phyloP scores from a whole-genome alignment of 23 tunicate species.

The Clavelina lepadiformis region DNA sequence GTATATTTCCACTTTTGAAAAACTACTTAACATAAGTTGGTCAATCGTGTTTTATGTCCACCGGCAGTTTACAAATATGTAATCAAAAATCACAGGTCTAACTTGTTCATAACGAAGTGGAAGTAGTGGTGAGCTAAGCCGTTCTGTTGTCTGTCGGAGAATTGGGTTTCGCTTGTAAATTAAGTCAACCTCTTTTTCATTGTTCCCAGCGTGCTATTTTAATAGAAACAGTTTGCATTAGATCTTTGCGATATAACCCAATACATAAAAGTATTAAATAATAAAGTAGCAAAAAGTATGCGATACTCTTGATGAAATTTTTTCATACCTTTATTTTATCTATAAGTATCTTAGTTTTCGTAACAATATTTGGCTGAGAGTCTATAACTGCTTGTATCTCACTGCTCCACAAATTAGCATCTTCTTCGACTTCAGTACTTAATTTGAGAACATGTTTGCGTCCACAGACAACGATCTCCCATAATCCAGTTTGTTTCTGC shows the following conservation, averaged over 20 bases:
- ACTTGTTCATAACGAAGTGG: slow-evolving; percentile 83
- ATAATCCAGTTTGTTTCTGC: slow-evolving; percentile 68
- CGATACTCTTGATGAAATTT: too few species aligned
- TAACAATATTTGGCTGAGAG: slow-evolving; percentile 33
- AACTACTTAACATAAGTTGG: too few species aligned
- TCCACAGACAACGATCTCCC: slow-evolving; percentile 82
- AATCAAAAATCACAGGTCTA: background rate
- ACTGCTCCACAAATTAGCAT: slow-evolving; percentile 80
- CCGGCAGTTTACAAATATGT: too few species aligned
- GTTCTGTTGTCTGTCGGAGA: slow-evolving; percentile 59
- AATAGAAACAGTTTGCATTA: background rate
- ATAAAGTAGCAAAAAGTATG: background rate
- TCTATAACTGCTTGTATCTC: slow-evolving; percentile 86
- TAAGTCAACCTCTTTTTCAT: slow-evolving; percentile 75
- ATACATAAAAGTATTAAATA: background rate
- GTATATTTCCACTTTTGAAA: too few species aligned
- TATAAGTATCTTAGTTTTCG: slow-evolving; percentile 60
- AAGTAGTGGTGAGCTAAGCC: slow-evolving; percentile 65
- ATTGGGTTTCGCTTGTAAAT: slow-evolving; percentile 82
- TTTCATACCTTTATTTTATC: slow-evolving; percentile 67
- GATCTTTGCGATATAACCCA: background rate
- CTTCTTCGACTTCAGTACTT: slow-evolving; percentile 65
- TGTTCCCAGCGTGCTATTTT: slow-evolving; percentile 10
- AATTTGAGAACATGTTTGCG: slow-evolving; percentile 60
- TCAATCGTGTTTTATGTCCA: too few species aligned